Evolutionary conservation across 2,113 vertebrate genomes (phyloP).

Genomic region (Bungarus multicinctus): DNA sequence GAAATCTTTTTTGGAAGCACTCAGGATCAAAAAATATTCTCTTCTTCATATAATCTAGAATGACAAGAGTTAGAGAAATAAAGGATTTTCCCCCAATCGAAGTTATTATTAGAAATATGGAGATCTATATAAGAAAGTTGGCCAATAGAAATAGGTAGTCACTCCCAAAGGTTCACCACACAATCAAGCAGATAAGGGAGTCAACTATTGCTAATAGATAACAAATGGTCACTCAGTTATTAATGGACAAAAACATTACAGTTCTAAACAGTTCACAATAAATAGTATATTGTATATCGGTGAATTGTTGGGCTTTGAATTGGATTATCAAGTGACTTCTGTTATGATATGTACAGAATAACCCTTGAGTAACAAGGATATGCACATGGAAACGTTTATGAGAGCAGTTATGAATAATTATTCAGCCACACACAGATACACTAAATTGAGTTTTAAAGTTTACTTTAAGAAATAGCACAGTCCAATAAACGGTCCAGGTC

Average conservation of each 20-base stretch:
- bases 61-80: not conserved
- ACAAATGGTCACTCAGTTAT: not conserved
- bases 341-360: no score
- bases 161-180: no score
- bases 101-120: not conserved
- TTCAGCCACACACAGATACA: no score
- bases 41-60: not conserved
- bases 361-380: no score
- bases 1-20: not conserved
- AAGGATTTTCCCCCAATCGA: not conserved
- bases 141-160: not conserved
- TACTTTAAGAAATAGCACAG: no score
- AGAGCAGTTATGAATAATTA: no score
- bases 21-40: not conserved
- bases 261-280: not conserved
- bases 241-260: not conserved
- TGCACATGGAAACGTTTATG: no score
- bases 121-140: not conserved
- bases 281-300: not conserved
- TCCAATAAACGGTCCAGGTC: no score
- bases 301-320: not conserved
- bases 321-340: not conserved
- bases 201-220: not conserved
- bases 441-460: no score
- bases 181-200: not conserved